Base-by-base conservation (phyloP, 2,113 vertebrate genomes). In the Chaetops frenatus region DNA sequence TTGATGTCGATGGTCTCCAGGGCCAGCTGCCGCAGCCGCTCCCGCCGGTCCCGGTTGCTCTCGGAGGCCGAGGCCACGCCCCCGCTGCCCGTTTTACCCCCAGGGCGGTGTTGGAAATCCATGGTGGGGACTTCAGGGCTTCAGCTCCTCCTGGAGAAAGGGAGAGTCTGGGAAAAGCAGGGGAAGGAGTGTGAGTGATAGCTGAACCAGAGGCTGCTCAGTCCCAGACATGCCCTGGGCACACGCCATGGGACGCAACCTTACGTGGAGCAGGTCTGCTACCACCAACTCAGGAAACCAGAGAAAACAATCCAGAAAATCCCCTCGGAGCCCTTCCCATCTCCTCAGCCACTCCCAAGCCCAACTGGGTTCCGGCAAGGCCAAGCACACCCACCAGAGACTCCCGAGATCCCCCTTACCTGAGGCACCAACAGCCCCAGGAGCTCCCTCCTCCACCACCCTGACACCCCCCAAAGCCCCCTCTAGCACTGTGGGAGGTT, bases 1-100 rank as follows among this genome's bases (percentile, higher is more conserved):
- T 99, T 99, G 96, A 99, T 99, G 96, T 99, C 99, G 5, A 99
- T 99, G 20, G 99, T 99, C 36, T 99, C 99, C 54, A 99, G 88
- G 2, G 99, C 99, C 88, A 99, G 97, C 97, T 99, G 99, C 35
- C 99, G 98, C 36, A 99, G 98, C 40, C 99, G 95, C 78, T 99
- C 99, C 62, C 99, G 74, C 7, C 99, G 98, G 93, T 99, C 99
- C 1, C 99, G 97, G 97, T 99, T 99, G 85, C 99, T 99, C 92
- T 99, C 99, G 0, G 99, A 99, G 90, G 99, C 95, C 3, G 99
- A 99, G 12, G 99, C 99, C 12, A 99, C 99, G 0, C 99, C 99
- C 10, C 99, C 99, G 0, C 99, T 99, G 50, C 99, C 99, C 0
- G 99, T 99, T 96, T 99, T 99, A 4, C 99, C 99, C 15, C 99